Base-by-base conservation (phyloP, 2,888 invertebrate species). In the Perdita meconis region DNA sequence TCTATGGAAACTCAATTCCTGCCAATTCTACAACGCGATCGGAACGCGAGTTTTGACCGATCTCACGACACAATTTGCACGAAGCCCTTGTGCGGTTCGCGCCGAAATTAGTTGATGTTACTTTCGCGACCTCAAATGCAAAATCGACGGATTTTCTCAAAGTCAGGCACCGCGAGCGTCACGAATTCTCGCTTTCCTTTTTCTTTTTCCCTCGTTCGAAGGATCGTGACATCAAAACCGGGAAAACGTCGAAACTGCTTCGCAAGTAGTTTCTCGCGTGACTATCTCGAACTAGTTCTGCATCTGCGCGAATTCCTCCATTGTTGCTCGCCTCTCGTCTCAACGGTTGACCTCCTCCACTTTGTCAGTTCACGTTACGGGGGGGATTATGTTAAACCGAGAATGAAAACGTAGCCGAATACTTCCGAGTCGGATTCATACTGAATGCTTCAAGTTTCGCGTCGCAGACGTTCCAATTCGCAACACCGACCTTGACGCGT, bases 321-420 rank as follows among this genome's bases (percentile, higher is more conserved):
- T 78, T 50, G 51, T 63, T 53, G 64, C 6, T 30, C 38, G 40
- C 19, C 44, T 34, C 26, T 51, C 47, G 63, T 19, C 47, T 44
- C 16, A 19, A 44, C 34, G 61, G 61, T 53, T 70, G 38, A 63
- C 61, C 50, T 51, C 34, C n/a, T 34, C 64, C 47, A 22, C 47
- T 22, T 51, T 40, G 42, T 67, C 59, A 8, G 13, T 44, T 57
- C 53, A 44, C 24, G n/a, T 56, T 19, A 30, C 42, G 34, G 8
- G 22, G n/a, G 16, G 59, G 53, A 76, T 72, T 73, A 67, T 66
- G 57, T 67, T 67, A 67, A 67, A 66, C 47, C 51, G 57, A 63
- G 72, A 57, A 76, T 66, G 56, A 36, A 72, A 64, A 61, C 59
- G 66, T 53, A 53, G 42, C 22, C 51, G 30, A 56, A 57, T 44